Evolutionary conservation across 64 coral and sea anemone genomes (phyloP).

Genomic region (Cladopsammia gracilis): DNA sequence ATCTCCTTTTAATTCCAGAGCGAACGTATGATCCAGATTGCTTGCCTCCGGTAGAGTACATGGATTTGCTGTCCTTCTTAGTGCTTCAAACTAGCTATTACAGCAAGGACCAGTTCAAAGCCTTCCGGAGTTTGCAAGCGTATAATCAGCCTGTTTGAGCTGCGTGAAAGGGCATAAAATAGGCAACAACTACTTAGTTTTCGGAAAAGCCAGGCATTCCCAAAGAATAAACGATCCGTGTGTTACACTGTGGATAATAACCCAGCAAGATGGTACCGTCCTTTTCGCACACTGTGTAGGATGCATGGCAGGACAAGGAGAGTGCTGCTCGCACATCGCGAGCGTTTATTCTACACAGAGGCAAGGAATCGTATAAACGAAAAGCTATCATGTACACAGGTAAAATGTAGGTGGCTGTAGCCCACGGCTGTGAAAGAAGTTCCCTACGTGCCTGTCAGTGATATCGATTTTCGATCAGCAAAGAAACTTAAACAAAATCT

Average conservation of each 20-base stretch:
- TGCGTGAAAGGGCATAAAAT: slow-evolving; percentile 26
- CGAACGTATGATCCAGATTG: slow-evolving; percentile 39
- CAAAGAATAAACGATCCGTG: slow-evolving; percentile 31
- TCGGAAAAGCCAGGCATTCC: slow-evolving; percentile 3
- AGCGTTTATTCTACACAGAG: slow-evolving; percentile 34
- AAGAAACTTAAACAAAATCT: slow-evolving; percentile 47
- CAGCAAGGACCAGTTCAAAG: slow-evolving; percentile 52
- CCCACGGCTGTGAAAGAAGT: not conserved
- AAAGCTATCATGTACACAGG: slow-evolving; percentile 36
- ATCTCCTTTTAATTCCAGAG: slow-evolving; percentile 36
- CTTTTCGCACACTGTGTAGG: slow-evolving; percentile 19
- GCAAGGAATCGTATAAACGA: slow-evolving; percentile 29
- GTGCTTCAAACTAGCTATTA: slow-evolving; percentile 30
- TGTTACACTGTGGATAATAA: slow-evolving; percentile 11
- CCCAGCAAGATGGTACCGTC: slow-evolving; percentile 12
- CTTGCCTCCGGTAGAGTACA: slow-evolving; percentile 51
- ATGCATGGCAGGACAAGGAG: slow-evolving; percentile 49
- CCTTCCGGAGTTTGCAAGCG: slow-evolving; percentile 15
- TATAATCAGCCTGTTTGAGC: slow-evolving; percentile 42
- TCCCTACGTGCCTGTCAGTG: not conserved
- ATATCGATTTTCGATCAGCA: slow-evolving; percentile 33
- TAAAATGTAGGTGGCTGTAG: slow-evolving; percentile 25
- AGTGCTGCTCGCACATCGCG: slow-evolving; percentile 45
- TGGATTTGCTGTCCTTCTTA: slow-evolving; percentile 42
- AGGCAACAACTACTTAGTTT: slow-evolving; percentile 5